Evolutionary conservation across 1,140 invertebrate species (phyloP), one percentile per base, ranked within the genome.

Genomic region (Gonatopus flavifemur): DNA sequence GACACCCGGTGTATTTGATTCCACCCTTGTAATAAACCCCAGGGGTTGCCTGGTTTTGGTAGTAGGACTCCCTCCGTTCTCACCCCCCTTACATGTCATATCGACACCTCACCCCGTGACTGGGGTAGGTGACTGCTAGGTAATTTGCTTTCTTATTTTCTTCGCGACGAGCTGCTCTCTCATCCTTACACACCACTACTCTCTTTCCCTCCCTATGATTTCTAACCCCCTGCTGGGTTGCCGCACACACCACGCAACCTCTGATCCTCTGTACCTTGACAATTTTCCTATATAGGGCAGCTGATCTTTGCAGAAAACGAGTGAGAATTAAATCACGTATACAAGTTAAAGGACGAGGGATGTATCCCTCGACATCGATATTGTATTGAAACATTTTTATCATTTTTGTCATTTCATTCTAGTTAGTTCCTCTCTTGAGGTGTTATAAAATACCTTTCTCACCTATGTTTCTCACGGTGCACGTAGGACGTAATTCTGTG

Each of bases 1-100:
- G 76, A 76, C 76, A 76, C 76, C 76, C 76, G 75, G 74, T 78
- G 74, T 77, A 78, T 76, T 78, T 78, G 76, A 78, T 78, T 78
- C 72, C 69, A 72, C 74, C 75, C 74, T 72, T 76, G 76, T 78
- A 77, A 77, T 78, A 78, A 78, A 78, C 72, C 72, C 74, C 69
- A 67, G 67, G 69, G 69, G 71, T 68, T 65, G 58, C 55, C 49
- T 62, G 49, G n/a, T n/a, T n/a, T n/a, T n/a, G n/a, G n/a, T n/a
- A n/a, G 52, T 55, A 35, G 53, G 41, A n/a, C n/a, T 62, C 55
- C 57, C 57, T 56, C 31, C 44, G 37, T 32, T 28, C 31, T 31
- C 28, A 42, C 45, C 22, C 39, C 57, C 57, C 66, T 69, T 70
- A 74, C 74, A 76, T 76, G 74, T 78, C 74, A 76, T 77, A 77